Conservation (phyloP, 2,113 vertebrate species). For the Helogale parvula region DNA sequence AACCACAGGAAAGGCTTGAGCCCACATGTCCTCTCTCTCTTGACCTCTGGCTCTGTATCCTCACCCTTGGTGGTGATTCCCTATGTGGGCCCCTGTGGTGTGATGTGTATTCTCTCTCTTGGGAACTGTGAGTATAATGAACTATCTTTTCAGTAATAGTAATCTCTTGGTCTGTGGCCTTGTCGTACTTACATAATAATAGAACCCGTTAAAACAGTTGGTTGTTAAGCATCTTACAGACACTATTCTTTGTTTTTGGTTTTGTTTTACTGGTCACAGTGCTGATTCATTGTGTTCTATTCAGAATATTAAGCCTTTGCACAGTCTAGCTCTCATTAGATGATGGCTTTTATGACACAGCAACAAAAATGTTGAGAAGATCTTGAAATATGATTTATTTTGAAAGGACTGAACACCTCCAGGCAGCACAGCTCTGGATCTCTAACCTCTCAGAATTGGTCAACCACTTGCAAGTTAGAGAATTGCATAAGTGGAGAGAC, state of each 20-base stretch:
- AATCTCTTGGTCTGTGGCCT: not conserved
- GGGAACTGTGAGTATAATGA: not conserved
- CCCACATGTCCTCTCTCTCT: not conserved
- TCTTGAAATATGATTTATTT: not conserved
- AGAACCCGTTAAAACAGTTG: not conserved
- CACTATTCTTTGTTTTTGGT: not conserved
- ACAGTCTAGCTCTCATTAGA: not conserved
- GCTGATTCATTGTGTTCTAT: not conserved
- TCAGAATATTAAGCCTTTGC: not conserved
- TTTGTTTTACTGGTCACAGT: not conserved
- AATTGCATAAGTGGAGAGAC: not conserved
- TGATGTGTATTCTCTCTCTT: not conserved
- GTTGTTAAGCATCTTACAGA: not conserved
- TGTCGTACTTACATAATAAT: not conserved
- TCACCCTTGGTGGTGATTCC: no score
- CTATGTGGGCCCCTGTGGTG: not conserved
- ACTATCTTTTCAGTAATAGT: not conserved
- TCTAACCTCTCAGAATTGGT: not conserved
- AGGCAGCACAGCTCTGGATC: not conserved
- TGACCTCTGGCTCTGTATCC: not conserved
- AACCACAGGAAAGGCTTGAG: not conserved
- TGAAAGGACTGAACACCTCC: not conserved
- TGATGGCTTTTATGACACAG: not conserved
- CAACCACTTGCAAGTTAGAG: not conserved
- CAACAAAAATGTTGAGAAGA: not conserved